A percentile compares a stretch with the other conserved stretches of the same genome.
Evolutionary conservation across 2,888 invertebrate genomes (phyloP).

Genomic region (Pharmacophagus antenor): DNA sequence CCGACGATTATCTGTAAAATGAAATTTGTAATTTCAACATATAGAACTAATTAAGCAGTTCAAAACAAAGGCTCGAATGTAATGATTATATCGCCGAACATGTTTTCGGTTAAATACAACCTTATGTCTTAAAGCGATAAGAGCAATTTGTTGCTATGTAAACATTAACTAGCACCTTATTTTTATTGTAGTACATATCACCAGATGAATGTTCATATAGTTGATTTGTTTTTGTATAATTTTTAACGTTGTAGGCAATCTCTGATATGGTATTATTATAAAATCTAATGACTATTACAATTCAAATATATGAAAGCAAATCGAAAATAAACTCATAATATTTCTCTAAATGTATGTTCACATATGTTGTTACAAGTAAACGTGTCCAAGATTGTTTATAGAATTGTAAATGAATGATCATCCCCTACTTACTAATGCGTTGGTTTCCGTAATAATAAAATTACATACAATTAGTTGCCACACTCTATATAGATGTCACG

Average conservation of each 20-base stretch:
- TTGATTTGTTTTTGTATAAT: background rate
- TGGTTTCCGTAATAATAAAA: background rate
- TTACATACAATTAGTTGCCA: background rate
- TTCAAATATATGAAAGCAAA: too few relatives aligned
- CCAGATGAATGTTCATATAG: background rate
- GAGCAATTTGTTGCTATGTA: background rate
- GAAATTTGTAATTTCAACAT: background rate
- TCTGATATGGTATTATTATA: too few relatives aligned
- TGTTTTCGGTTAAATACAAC: background rate
- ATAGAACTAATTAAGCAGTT: background rate
- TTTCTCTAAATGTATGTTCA: too few relatives aligned
- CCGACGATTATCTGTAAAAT: constrained; percentile 11
- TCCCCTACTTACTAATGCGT: too few relatives aligned
- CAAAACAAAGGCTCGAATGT: background rate
- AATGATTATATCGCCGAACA: background rate
- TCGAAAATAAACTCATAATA: too few relatives aligned
- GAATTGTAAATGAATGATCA: too few relatives aligned
- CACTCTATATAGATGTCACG: background rate
- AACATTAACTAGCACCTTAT: background rate
- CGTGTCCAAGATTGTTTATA: too few relatives aligned
- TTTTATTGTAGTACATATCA: background rate
- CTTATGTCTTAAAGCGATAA: background rate
- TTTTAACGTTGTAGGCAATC: too few relatives aligned
- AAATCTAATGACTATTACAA: too few relatives aligned
- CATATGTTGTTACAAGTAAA: too few relatives aligned